Evolutionary conservation across 2,888 invertebrate genomes (phyloP).

Genomic region (Saturnia japonica): DNA sequence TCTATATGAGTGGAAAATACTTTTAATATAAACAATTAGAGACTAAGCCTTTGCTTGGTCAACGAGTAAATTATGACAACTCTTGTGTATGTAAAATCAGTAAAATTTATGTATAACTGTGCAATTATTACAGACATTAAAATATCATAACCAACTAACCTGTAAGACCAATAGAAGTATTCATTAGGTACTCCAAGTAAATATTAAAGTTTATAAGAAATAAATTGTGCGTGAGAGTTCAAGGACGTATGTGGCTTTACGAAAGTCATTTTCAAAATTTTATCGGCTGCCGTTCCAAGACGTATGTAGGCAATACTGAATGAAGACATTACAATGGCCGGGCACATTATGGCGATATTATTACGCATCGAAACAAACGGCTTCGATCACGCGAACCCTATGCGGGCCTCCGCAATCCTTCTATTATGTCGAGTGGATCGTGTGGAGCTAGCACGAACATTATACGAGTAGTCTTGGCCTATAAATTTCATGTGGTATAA

Average conservation of each 20-base stretch:
- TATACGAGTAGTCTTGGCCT: conserved; percentile 7
- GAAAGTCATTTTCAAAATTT: neutral
- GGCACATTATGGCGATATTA: conserved; percentile 36
- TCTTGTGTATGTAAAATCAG: too few species aligned
- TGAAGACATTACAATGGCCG: conserved; percentile 47
- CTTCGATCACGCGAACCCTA: conserved; percentile 50
- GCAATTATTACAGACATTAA: too few species aligned
- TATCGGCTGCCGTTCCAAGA: conserved; percentile 18
- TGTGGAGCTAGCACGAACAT: conserved; percentile 6
- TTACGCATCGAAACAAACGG: conserved; percentile 42
- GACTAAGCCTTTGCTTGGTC: too few species aligned
- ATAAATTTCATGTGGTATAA: conserved; percentile 12
- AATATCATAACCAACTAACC: too few species aligned
- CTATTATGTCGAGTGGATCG: conserved; percentile 9
- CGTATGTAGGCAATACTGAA: conserved; percentile 33
- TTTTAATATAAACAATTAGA: too few species aligned
- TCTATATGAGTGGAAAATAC: too few species aligned
- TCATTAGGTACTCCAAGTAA: too few species aligned
- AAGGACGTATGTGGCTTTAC: neutral
- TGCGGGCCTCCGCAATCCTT: conserved; percentile 11
- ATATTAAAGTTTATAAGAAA: neutral
- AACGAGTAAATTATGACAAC: too few species aligned
- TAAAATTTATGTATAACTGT: too few species aligned
- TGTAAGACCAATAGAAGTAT: too few species aligned
- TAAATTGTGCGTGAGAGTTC: conserved; percentile 3